phyloP scores from a whole-genome alignment of 2,888 invertebrate genomes.

The Heliconius ismenius region DNA sequence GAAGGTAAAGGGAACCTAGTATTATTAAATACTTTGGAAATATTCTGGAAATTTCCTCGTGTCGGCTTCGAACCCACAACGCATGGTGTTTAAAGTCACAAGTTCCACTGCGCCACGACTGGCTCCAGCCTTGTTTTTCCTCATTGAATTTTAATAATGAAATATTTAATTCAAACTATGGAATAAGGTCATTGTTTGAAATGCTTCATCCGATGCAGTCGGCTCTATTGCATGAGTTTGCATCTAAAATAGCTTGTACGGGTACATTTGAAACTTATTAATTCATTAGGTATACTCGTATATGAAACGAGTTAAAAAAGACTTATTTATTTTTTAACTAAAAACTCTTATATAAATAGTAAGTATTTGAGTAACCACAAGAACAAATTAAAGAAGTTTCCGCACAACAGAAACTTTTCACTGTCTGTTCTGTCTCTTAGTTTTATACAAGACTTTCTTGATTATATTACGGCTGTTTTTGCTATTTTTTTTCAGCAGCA shows the following conservation, averaged over 20 bases:
- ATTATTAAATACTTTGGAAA: too few species aligned
- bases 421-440: neutral
- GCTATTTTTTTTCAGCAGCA: too few species aligned
- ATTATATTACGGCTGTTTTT: neutral
- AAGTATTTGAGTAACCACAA: neutral
- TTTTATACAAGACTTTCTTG: neutral
- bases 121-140: conserved; percentile 12
- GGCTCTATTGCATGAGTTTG: neutral
- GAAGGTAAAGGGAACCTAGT: too few species aligned
- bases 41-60: too few species aligned
- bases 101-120: too few species aligned
- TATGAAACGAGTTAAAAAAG: neutral
- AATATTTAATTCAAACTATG: conserved; percentile 28
- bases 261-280: neutral
- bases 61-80: too few species aligned
- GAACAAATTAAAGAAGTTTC: conserved; percentile 7
- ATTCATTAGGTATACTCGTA: neutral
- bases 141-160: conserved; percentile 39
- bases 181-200: conserved; percentile 40
- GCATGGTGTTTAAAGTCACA: too few species aligned
- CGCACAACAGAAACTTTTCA: neutral
- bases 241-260: neutral
- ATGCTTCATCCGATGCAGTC: neutral
- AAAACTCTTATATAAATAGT: neutral
- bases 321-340: neutral